Conservation (phyloP, 2,797 vertebrate genomes). For the Aeoliscus strigatus region DNA sequence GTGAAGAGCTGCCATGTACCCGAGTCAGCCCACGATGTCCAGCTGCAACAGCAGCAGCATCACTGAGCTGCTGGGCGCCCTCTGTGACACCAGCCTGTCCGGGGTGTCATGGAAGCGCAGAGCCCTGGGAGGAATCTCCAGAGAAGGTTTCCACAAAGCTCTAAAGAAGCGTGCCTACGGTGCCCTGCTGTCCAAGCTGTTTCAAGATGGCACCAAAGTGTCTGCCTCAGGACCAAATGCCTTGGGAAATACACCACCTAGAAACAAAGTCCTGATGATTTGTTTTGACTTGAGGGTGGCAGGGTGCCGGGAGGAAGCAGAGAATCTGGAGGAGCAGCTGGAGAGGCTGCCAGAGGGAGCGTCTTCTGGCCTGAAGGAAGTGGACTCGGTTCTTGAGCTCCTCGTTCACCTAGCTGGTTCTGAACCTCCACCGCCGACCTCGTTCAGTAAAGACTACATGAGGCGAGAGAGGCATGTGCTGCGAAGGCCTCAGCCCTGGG, state of each 20-base stretch:
- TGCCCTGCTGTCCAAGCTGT: conserved; percentile 82
- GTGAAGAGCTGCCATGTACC: conserved; percentile 50
- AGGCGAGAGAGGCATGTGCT: conserved; percentile 66
- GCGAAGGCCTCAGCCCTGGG: conserved; percentile 62
- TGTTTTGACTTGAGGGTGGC: conserved; percentile 89
- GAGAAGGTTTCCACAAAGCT: conserved; percentile 70
- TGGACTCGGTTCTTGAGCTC: conserved; percentile 82
- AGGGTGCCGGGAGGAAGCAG: conserved; percentile 81
- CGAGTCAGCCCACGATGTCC: conserved; percentile 19
- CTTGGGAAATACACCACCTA: conserved; percentile 73
- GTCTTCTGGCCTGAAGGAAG: conserved; percentile 67
- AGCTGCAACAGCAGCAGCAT: conserved; percentile 75
- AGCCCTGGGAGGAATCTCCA: conserved; percentile 70
- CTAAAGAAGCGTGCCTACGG: conserved; percentile 83
- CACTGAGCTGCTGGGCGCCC: conserved; percentile 80
- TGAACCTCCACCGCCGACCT: conserved; percentile 72
- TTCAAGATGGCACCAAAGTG: conserved; percentile 76
- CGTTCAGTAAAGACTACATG: conserved; percentile 76
- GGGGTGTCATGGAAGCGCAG: conserved; percentile 80
- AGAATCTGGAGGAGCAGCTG: conserved; percentile 85
- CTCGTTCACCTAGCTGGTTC: conserved; percentile 88
- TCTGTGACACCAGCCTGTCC: conserved; percentile 84
- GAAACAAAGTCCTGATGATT: conserved; percentile 90
- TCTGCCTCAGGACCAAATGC: conserved; percentile 30
- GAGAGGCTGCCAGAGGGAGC: conserved; percentile 69